Conservation (phyloP, 2,797 vertebrate genomes). For the Trichosurus vulpecula region DNA sequence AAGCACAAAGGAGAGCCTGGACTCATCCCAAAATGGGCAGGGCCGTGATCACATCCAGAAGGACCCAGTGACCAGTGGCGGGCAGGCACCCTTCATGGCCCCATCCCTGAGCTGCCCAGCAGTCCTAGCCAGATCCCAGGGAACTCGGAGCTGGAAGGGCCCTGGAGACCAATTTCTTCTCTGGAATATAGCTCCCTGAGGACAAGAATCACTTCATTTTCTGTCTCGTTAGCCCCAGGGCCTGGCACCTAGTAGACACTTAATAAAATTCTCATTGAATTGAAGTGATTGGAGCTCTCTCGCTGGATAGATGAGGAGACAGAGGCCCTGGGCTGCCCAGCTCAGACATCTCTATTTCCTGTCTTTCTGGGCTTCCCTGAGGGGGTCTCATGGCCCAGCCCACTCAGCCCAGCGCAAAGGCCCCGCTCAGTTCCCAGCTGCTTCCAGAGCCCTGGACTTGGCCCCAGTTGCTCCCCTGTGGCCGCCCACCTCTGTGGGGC, state of each 20-base stretch:
- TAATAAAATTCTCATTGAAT: background rate
- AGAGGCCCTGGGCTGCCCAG: background rate
- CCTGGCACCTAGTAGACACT: background rate
- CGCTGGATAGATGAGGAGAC: background rate
- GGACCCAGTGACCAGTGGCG: background rate
- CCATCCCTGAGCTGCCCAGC: background rate
- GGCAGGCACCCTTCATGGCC: background rate
- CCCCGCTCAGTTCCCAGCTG: background rate
- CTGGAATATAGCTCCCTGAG: background rate
- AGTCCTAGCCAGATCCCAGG: background rate
- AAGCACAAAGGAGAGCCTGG: background rate
- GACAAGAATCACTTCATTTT: background rate
- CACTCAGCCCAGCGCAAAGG: background rate
- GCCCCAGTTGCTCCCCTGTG: background rate
- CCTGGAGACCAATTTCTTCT: background rate
- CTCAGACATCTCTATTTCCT: background rate
- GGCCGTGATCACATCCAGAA: background rate
- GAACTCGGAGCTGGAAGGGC: background rate
- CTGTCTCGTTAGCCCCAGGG: background rate
- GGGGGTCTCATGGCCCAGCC: no score
- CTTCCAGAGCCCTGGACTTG: background rate
- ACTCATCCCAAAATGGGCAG: background rate
- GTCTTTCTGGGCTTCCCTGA: background rate
- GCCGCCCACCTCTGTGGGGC: constrained; percentile 9
- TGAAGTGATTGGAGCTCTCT: background rate